Evolutionary conservation across 1,140 invertebrate genomes (phyloP), one percentile per base, ranked within the genome.

Genomic region (Solen grandis): DNA sequence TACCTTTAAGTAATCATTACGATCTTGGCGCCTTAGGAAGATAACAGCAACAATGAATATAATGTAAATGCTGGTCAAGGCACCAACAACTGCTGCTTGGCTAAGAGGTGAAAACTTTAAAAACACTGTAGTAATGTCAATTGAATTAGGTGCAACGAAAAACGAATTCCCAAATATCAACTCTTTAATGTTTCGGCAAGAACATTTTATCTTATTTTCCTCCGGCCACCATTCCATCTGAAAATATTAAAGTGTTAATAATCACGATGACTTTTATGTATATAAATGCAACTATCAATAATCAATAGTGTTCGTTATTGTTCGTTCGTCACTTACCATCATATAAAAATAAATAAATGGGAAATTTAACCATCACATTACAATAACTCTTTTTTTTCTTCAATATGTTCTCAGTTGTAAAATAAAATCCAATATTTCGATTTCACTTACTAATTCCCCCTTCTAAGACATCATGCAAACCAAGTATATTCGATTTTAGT

Each of bases 81-180:
- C 92, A 14, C 68, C 81, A 66, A 89, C 88, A 8, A 91, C 88
- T 0, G 87, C 83, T 25, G 89, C 85, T 29, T 77, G 74, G 65
- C 85, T 65, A 82, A 79, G 65, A 57, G 81, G 74, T 38, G 74
- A 77, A 46, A 90, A 90, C 70, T 87, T 85, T 19, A 72, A 68
- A 84, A 93, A 94, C 1, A 94, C 93, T 57, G 93, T 93, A 19
- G 66, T 81, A 83, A 94, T 94, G 86, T 94, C 93, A 10, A 94
- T 93, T 14, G 92, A 90, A 81, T 94, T 94, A 0, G 93, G 93
- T 54, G 90, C 87, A 0, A 93, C 91, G 65, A 93, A 92, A 78
- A 93, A 93, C 14, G 78, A 52, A 38, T 69, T 82, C 22, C 63
- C 74, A 72, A 86, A 86, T 10, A 74, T 27, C 27, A 52, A 74